Conservation (phyloP, 1,140 invertebrate genomes). For the Euwallacea similis region DNA sequence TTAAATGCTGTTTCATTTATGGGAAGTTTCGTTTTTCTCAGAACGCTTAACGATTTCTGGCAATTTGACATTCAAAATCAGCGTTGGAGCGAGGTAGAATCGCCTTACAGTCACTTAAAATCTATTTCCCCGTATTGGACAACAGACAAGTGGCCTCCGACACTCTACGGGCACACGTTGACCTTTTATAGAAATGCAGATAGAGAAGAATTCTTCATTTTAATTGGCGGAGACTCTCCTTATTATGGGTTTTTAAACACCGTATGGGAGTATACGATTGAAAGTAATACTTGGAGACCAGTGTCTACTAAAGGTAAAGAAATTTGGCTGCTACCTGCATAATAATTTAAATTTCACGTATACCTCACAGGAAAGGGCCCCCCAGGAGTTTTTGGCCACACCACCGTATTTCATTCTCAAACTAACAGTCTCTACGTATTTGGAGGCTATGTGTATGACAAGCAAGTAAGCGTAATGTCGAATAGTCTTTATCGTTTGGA, state of each 20-base stretch:
- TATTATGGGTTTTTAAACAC: conserved; percentile 74
- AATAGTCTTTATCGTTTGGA: conserved; percentile 78
- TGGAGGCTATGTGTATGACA: conserved; percentile 74
- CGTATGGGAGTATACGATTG: conserved; percentile 81
- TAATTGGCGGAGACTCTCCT: conserved; percentile 88
- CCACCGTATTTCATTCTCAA: conserved; percentile 79
- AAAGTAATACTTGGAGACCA: conserved; percentile 62
- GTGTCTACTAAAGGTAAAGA: conserved; percentile 65
- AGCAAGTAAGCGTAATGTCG: conserved; percentile 61
- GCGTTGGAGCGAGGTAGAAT: conserved; percentile 74
- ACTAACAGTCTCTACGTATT: conserved; percentile 87
- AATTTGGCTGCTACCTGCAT: background rate
- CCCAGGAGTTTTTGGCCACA: conserved; percentile 86
- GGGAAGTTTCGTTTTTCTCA: conserved; percentile 37
- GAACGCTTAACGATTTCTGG: conserved; percentile 87
- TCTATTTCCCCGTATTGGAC: conserved; percentile 41
- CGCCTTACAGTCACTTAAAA: conserved; percentile 18
- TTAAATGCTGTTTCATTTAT: background rate
- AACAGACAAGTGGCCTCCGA: conserved; percentile 60
- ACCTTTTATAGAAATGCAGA: conserved; percentile 75
- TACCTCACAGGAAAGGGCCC: conserved; percentile 61
- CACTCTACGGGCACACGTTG: conserved; percentile 85
- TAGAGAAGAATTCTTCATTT: conserved; percentile 74
- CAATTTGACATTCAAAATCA: conserved; percentile 87
- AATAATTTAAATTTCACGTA: background rate